A percentile compares a stretch with the other conserved stretches of the same genome.
These are phyloP conservation scores for Gracilinanus agilis DNA, from an alignment of 2,113 vertebrate species.

Conservation along the genomic window DNA sequence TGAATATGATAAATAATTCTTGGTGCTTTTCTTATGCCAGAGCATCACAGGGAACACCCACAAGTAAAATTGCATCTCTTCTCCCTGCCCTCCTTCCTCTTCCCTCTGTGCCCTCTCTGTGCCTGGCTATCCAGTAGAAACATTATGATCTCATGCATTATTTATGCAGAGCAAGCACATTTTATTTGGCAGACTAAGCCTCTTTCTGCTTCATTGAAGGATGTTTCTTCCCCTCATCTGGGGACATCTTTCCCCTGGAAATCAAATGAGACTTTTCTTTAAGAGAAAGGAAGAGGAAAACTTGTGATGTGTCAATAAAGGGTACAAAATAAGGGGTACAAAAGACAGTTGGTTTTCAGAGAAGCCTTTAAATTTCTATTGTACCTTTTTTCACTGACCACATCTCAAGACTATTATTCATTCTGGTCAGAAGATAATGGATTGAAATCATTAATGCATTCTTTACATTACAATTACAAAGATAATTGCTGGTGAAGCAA, in stretches of 20 bases:
- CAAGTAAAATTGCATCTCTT: constrained; percentile 81
- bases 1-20: constrained; percentile 72
- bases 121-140: constrained; percentile 77
- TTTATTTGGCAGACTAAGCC: constrained; percentile 58
- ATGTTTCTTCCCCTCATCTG: constrained; percentile 43
- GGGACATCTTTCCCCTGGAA: constrained; percentile 66
- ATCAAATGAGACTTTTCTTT: constrained; percentile 67
- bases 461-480: too few species aligned
- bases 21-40: constrained; percentile 81
- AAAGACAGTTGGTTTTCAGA: constrained; percentile 66
- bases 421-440: constrained; percentile 76
- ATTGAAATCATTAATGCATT: too few species aligned
- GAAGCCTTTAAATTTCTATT: constrained; percentile 67
- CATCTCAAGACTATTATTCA: constrained; percentile 59
- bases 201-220: constrained; percentile 58
- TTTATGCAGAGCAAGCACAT: constrained; percentile 82
- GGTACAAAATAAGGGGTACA: constrained; percentile 52
- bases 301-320: constrained; percentile 72
- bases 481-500: constrained; percentile 81
- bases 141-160: constrained; percentile 76
- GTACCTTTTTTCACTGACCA: constrained; percentile 66
- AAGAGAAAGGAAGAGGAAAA: constrained; percentile 67
- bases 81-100: constrained; percentile 68
- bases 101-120: neutral
- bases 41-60: constrained; percentile 76